Conservation (phyloP, 2,113 vertebrate genomes). For the Amazona vittata region DNA sequence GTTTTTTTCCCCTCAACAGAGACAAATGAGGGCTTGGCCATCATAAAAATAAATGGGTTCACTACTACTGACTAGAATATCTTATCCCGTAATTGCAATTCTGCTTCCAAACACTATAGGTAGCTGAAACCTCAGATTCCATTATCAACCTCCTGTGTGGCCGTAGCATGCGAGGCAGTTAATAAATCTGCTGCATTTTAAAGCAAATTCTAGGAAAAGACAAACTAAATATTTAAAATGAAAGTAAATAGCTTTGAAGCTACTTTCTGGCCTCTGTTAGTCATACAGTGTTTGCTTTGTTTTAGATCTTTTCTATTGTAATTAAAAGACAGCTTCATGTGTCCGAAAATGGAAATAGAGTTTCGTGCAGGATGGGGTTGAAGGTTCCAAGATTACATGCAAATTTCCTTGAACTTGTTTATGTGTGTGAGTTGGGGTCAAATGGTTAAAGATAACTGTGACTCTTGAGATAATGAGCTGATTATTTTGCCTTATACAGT, state of each 20-base stretch:
- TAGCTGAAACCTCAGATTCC: background rate
- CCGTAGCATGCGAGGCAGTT: background rate
- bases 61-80: background rate
- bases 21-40: background rate
- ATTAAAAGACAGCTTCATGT: background rate
- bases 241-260: background rate
- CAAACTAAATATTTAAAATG: background rate
- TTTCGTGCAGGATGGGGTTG: background rate
- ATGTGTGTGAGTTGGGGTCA: background rate
- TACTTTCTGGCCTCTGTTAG: background rate
- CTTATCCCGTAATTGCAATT: background rate
- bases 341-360: background rate
- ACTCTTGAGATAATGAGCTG: background rate
- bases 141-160: background rate
- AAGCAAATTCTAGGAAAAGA: background rate
- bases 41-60: background rate
- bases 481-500: background rate
- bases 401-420: background rate
- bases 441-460: background rate
- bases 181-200: background rate
- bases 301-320: background rate
- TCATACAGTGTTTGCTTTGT: background rate
- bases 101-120: background rate
- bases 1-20: background rate
- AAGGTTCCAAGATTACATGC: background rate